A percentile compares a stretch with the other conserved stretches of the same genome.
These are phyloP conservation scores for Larimichthys polyactis DNA, from an alignment of 2,113 vertebrate species.

Conservation along the genomic window DNA sequence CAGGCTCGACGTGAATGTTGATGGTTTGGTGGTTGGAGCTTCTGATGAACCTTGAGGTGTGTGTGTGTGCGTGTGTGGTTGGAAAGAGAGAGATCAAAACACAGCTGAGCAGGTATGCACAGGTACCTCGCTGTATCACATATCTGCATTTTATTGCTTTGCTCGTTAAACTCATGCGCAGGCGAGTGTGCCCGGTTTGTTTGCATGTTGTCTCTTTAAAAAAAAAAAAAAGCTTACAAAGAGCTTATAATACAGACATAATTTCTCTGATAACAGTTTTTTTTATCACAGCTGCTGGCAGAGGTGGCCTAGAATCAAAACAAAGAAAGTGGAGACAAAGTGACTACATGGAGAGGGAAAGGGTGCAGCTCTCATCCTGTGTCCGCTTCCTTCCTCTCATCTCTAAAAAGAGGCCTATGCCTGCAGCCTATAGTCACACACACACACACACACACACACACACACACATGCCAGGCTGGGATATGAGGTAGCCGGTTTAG, in stretches of 20 bases:
- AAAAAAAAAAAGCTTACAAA: no score
- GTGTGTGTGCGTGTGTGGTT: conserved; percentile 25
- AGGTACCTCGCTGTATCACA: conserved; percentile 46
- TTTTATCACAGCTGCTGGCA: neutral
- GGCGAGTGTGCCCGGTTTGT: neutral
- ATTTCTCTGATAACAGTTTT: neutral
- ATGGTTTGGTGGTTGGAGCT: conserved; percentile 15
- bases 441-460: conserved; percentile 16
- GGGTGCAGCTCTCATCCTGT: conserved; percentile 82
- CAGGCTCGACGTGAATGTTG: conserved; percentile 43
- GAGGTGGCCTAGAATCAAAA: conserved; percentile 12
- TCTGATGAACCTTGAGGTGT: neutral
- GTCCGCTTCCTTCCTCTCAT: conserved; percentile 82
- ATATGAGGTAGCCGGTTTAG: conserved; percentile 39
- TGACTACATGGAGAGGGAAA: conserved; percentile 73
- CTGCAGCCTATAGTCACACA: conserved; percentile 20
- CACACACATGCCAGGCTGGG: conserved; percentile 14
- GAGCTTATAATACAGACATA: neutral
- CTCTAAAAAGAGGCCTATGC: conserved; percentile 63
- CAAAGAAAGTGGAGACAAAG: conserved; percentile 62
- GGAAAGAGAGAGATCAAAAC: conserved; percentile 15
- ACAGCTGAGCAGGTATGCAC: conserved; percentile 67
- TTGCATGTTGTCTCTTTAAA: neutral
- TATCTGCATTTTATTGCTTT: conserved; percentile 49
- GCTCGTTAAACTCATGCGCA: conserved; percentile 43